Base-by-base conservation (phyloP, 1,140 invertebrate genomes). In the Saxidomus purpurata region DNA sequence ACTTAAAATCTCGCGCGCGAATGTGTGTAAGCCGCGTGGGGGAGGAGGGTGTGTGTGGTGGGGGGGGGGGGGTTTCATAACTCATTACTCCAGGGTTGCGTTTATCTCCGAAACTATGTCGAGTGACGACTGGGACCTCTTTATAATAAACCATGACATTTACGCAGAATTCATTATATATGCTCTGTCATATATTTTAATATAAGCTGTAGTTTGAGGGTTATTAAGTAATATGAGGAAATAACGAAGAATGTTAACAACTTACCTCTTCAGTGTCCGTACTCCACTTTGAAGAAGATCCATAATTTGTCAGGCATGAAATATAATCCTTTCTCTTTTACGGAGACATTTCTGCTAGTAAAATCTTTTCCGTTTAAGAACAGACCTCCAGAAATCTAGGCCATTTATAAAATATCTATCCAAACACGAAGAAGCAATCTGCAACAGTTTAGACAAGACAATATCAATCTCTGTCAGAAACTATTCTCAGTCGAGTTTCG, bases 211-310 rank as follows among this genome's bases (percentile, higher is more conserved):
- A 28, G 63, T 34, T 34, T 36, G n/a, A n/a, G n/a, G n/a, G n/a
- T n/a, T n/a, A n/a, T n/a, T n/a, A n/a, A n/a, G n/a, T n/a, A n/a
- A n/a, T n/a, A n/a, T n/a, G n/a, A n/a, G n/a, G n/a, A n/a, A n/a
- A n/a, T n/a, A n/a, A n/a, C 8, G 36, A 69, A 69, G 17, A 15
- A 0, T 34, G 36, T 69, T 17, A 0, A 74, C 69, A n/a, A 47
- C 74, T 47, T 15, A 77, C 74, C 74, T 43, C 36, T 77, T 77
- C 1, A 77, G 28, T 0, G 74, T 77, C n/a, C 74, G 22, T 28
- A 77, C 74, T 43, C 74, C 74, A 47, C 28, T 77, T 47, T 77
- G 74, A 8, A 77, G 22, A 47, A 47, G n/a, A n/a, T 77, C 74
- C 74, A 77, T 77, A 38, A 13, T 77, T 77, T 22, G 6, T n/a